Conservation (phyloP, 1,140 invertebrate genomes). For the Cherax quadricarinatus region DNA sequence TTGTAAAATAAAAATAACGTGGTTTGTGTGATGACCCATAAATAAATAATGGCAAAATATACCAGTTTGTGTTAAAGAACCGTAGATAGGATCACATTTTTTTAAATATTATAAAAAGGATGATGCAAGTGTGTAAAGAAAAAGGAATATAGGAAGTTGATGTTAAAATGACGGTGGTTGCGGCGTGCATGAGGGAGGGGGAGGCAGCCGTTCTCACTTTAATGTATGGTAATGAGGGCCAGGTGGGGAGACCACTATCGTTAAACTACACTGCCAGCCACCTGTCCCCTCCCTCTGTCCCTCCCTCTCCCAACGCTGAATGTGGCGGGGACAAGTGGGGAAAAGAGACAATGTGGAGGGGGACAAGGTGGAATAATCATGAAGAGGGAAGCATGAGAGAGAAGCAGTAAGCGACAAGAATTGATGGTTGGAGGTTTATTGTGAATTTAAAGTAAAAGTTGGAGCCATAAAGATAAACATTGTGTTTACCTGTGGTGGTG, state of each 20-base stretch:
- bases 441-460: neutral
- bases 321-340: neutral
- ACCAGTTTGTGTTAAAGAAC: no score
- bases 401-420: neutral
- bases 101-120: no score
- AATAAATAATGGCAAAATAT: no score
- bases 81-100: no score
- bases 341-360: neutral
- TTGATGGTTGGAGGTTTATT: neutral
- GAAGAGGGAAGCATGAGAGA: neutral
- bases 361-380: neutral
- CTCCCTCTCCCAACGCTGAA: neutral
- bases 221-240: constrained; percentile 1
- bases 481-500: neutral
- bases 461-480: neutral
- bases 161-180: no score
- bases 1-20: no score
- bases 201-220: neutral
- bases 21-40: no score
- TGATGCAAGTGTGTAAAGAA: no score
- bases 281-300: neutral
- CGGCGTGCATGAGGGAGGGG: neutral
- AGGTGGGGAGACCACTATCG: neutral
- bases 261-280: neutral
- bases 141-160: no score